Conservation (phyloP, 2,113 vertebrate species). For the Ophiodon elongatus region DNA sequence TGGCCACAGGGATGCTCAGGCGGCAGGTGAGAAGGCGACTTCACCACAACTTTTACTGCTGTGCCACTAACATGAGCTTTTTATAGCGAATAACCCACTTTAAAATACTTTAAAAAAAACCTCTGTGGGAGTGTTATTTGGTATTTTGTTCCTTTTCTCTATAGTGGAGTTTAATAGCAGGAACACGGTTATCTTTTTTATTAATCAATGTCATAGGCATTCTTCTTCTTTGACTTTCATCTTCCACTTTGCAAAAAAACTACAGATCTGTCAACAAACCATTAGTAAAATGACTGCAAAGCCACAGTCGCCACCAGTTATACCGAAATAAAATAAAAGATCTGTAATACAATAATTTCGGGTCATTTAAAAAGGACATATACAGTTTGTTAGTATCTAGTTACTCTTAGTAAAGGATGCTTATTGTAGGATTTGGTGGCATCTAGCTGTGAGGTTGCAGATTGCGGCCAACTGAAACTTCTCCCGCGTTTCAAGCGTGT, state of each 20-base stretch:
- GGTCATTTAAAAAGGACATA: not conserved
- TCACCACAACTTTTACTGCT: not conserved
- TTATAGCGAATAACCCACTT: not conserved
- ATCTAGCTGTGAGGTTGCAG: not conserved
- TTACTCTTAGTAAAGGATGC: not conserved
- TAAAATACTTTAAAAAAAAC: no score
- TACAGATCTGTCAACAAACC: not conserved
- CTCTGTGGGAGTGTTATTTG: not conserved
- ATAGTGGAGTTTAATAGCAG: not conserved
- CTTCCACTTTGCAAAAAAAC: no score
- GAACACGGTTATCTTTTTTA: not conserved
- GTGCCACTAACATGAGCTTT: not conserved
- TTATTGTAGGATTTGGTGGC: not conserved
- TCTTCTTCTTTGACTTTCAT: not conserved
- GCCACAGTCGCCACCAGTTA: not conserved
- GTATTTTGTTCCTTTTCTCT: not conserved
- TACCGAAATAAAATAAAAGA: not conserved
- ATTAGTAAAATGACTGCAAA: not conserved
- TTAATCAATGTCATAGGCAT: not conserved
- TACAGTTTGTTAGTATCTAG: not conserved
- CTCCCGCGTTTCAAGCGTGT: not conserved
- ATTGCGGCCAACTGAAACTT: not conserved
- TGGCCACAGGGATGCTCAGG: conserved; percentile 93
- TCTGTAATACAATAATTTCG: not conserved
- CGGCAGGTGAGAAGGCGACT: conserved; percentile 86